Conservation (phyloP, 1,140 invertebrate species). For the Zaprionus capensis region DNA sequence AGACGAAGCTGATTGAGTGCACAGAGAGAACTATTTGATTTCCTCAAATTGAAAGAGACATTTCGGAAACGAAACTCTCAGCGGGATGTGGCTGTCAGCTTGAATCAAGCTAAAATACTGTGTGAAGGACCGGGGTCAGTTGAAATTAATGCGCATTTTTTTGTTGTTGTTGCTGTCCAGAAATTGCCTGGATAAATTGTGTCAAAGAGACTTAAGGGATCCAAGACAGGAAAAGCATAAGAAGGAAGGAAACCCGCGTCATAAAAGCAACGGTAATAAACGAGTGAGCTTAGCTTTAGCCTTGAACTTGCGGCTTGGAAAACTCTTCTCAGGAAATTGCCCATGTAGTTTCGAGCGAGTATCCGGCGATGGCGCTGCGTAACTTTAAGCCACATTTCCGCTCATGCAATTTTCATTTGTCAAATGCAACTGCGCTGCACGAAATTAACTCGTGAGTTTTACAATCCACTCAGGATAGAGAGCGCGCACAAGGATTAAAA, state of each 20-base stretch:
- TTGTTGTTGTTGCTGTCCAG: conserved; percentile 1
- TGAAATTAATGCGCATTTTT: conserved; percentile 37
- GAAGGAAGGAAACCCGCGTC: not conserved
- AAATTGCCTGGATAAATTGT: conserved; percentile 49
- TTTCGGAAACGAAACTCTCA: conserved; percentile 9
- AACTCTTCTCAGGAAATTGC: conserved; percentile 57
- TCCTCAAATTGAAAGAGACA: conserved; percentile 34
- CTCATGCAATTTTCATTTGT: conserved; percentile 82
- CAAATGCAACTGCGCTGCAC: conserved; percentile 60
- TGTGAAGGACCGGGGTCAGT: not conserved
- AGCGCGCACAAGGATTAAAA: conserved; percentile 50
- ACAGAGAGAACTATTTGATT: conserved; percentile 32
- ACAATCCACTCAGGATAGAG: conserved; percentile 58
- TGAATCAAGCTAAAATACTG: not conserved
- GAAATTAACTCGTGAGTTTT: conserved; percentile 79
- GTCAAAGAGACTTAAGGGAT: conserved; percentile 36
- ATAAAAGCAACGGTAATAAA: conserved; percentile 42
- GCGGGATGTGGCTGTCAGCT: conserved; percentile 14
- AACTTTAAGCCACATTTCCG: conserved; percentile 80
- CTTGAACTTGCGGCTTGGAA: conserved; percentile 55
- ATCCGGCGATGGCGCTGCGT: conserved; percentile 57
- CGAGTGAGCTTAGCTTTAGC: conserved; percentile 42
- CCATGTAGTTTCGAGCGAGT: conserved; percentile 23
- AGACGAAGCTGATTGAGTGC: conserved; percentile 24
- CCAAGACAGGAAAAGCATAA: not conserved